Conservation (phyloP, 64 coral and sea anemone species). For the Astreopora myriophthalma region DNA sequence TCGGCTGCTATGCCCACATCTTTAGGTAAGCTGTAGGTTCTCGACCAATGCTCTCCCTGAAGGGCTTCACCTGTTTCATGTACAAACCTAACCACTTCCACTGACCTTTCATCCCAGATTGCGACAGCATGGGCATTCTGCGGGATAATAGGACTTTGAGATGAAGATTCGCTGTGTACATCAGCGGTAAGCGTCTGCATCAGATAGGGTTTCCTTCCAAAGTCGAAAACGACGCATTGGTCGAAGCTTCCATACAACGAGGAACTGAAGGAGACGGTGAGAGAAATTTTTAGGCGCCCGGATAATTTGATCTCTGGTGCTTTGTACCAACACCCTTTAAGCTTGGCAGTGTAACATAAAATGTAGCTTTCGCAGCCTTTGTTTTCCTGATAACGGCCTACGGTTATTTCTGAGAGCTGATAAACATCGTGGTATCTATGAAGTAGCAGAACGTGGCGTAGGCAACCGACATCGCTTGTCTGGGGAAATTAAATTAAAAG, state of each 20-base stretch:
- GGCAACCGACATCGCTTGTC: background rate
- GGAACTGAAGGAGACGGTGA: background rate
- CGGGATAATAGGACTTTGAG: background rate
- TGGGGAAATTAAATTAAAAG: background rate
- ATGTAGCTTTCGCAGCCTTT: background rate
- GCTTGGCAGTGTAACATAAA: slow-evolving; percentile 1
- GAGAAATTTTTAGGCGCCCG: background rate
- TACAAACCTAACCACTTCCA: slow-evolving; percentile 23
- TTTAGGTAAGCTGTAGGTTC: background rate
- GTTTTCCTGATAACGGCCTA: background rate
- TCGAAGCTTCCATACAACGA: slow-evolving; percentile 67
- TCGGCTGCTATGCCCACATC: background rate
- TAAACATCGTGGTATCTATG: slow-evolving; percentile 1
- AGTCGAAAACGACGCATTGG: slow-evolving; percentile 81
- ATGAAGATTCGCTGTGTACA: background rate
- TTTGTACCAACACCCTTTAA: background rate
- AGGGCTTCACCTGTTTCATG: background rate
- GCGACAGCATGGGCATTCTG: background rate
- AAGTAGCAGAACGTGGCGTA: background rate
- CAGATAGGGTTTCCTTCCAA: slow-evolving; percentile 49
- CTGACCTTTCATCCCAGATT: slow-evolving; percentile 1
- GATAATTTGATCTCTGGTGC: background rate
- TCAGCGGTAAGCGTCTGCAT: slow-evolving; percentile 77
- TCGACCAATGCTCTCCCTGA: slow-evolving; percentile 2
- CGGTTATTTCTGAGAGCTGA: slow-evolving; percentile 7